Evolutionary conservation across 2,888 invertebrate genomes (phyloP).

Genomic region (Lymantria monacha): DNA sequence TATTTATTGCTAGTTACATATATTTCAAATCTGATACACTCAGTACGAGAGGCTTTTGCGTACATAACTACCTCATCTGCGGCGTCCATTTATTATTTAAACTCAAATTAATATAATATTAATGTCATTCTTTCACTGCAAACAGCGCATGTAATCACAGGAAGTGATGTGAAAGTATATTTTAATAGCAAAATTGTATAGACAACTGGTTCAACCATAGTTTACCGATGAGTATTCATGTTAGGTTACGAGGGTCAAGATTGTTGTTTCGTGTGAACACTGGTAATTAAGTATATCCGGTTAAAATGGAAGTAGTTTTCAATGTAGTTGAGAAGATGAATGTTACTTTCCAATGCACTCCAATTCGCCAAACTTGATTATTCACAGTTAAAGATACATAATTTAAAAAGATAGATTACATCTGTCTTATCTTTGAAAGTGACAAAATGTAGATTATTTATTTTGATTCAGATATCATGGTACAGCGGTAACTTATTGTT

Average conservation of each 20-base stretch:
- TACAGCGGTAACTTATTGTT: too few species aligned
- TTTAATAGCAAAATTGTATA: not conserved
- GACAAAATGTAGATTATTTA: too few species aligned
- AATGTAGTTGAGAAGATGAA: not conserved
- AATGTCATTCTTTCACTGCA: not conserved
- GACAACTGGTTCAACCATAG: not conserved
- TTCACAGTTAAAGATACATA: too few species aligned
- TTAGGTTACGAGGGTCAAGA: conserved; percentile 3
- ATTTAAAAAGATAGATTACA: too few species aligned
- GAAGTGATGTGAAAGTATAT: not conserved
- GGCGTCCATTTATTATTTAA: too few species aligned
- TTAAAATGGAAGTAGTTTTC: not conserved
- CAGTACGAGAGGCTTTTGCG: too few species aligned
- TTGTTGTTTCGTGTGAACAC: conserved; percentile 3
- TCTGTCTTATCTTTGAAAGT: too few species aligned
- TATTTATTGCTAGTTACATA: too few species aligned
- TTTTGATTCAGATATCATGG: too few species aligned
- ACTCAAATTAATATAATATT: not conserved
- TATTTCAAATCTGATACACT: too few species aligned
- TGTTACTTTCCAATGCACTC: not conserved
- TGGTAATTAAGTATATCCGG: conserved; percentile 4
- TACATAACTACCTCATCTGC: too few species aligned
- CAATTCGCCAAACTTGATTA: not conserved
- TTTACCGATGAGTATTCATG: conserved; percentile 18
- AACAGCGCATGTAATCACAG: not conserved